Evolutionary conservation across 2,888 invertebrate species (phyloP).

Genomic region (Mesochorus sp.): DNA sequence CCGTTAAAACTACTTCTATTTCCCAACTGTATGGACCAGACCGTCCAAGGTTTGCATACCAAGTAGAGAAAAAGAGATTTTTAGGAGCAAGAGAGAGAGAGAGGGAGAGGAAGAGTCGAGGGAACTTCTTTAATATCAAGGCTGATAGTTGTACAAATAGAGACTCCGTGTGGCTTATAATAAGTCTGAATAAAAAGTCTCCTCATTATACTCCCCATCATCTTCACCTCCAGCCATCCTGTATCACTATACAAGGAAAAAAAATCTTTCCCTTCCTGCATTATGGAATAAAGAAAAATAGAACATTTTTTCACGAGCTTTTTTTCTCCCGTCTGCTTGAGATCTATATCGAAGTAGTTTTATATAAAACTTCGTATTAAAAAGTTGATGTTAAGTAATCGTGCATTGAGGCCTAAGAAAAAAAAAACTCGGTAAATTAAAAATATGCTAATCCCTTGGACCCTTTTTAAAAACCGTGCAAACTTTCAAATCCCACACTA

Average conservation of each 20-base stretch:
- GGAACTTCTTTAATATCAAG: conserved; percentile 52
- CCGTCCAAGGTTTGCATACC: conserved; percentile 29
- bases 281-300: conserved; percentile 16
- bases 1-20: not conserved
- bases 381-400: too few species aligned
- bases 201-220: conserved; percentile 49
- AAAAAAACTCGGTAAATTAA: too few species aligned
- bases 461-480: too few species aligned
- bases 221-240: conserved; percentile 25
- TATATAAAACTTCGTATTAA: conserved; percentile 4
- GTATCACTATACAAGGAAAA: not conserved
- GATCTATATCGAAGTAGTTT: conserved; percentile 7
- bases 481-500: too few species aligned
- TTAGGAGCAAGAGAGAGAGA: conserved; percentile 10
- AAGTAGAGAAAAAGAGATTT: conserved; percentile 28
- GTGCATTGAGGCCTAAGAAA: too few species aligned
- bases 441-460: too few species aligned
- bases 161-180: conserved; percentile 44
- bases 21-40: conserved; percentile 15
- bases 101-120: too few species aligned
- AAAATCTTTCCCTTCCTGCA: not conserved
- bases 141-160: conserved; percentile 48
- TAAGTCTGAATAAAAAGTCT: conserved; percentile 54
- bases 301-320: not conserved
- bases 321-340: not conserved